Conservation (phyloP, 2,888 invertebrate species). For the Cremastobaeus sp. region DNA sequence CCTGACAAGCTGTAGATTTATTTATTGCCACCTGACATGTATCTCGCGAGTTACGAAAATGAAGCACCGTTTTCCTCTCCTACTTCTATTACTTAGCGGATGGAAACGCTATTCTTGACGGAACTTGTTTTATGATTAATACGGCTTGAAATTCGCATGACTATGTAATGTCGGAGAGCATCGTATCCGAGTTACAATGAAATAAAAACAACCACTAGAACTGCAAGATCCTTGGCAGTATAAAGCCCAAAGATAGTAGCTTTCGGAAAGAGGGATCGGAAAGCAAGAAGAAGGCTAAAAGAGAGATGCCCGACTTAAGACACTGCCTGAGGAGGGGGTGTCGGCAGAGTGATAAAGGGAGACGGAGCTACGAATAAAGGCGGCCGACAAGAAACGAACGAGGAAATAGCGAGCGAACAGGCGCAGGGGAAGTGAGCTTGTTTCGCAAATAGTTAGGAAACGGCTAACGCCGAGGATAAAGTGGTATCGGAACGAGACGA, state of each 20-base stretch:
- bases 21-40: slow-evolving; percentile 71
- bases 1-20: slow-evolving; percentile 73
- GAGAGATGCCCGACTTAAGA: slow-evolving; percentile 30
- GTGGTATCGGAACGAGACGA: slow-evolving; percentile 79
- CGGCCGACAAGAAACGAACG: slow-evolving; percentile 44
- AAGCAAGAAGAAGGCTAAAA: slow-evolving; percentile 57
- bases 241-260: slow-evolving; percentile 57
- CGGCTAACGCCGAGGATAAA: slow-evolving; percentile 78
- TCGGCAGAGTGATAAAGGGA: slow-evolving; percentile 36
- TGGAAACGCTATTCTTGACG: slow-evolving; percentile 5
- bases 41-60: slow-evolving; percentile 45
- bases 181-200: slow-evolving; percentile 58
- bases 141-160: slow-evolving; percentile 52
- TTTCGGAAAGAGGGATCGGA: slow-evolving; percentile 63
- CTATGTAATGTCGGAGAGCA: slow-evolving; percentile 50
- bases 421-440: slow-evolving; percentile 68
- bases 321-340: slow-evolving; percentile 26
- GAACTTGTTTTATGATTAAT: slow-evolving; percentile 26
- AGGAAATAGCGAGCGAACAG: slow-evolving; percentile 48
- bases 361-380: slow-evolving; percentile 41
- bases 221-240: slow-evolving; percentile 37
- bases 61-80: slow-evolving; percentile 7
- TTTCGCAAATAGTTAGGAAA: slow-evolving; percentile 78
- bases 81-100: slow-evolving; percentile 20
- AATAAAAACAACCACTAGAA: slow-evolving; percentile 48